Evolutionary conservation across 2,113 vertebrate species (phyloP).

Genomic region (Pandion haliaetus): DNA sequence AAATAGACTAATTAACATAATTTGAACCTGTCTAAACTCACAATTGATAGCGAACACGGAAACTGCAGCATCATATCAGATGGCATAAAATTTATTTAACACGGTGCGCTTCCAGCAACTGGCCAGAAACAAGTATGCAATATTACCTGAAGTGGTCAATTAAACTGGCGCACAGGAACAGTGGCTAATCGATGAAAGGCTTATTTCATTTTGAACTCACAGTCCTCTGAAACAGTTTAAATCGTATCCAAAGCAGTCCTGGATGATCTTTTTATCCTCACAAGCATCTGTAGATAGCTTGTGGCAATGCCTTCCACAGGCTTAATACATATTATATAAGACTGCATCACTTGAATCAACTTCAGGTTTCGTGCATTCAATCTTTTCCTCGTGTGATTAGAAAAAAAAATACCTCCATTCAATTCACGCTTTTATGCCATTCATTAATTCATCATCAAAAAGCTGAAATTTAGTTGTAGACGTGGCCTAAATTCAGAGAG

Average conservation of each 20-base stretch:
- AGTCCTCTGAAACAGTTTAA: background rate
- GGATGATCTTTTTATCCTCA: background rate
- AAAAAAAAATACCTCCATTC: background rate
- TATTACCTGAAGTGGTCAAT: background rate
- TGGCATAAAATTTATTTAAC: background rate
- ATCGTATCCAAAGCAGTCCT: background rate
- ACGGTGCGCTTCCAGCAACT: background rate
- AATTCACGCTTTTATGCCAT: background rate
- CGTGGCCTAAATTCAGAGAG: background rate
- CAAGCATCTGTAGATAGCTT: background rate
- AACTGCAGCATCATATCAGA: background rate
- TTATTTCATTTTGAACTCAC: background rate
- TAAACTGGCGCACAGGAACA: background rate
- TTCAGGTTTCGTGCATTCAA: background rate
- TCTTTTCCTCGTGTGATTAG: background rate
- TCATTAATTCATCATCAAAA: background rate
- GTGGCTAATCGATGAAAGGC: background rate
- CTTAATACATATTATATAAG: background rate
- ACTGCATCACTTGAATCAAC: background rate
- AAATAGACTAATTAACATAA: background rate
- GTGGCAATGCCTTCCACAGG: background rate
- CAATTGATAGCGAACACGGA: background rate
- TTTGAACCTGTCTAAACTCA: constrained; percentile 11
- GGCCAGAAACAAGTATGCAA: background rate
- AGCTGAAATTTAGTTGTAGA: background rate